phyloP scores from a whole-genome alignment of 2,797 vertebrate species.

The Eulemur rubriventer region DNA sequence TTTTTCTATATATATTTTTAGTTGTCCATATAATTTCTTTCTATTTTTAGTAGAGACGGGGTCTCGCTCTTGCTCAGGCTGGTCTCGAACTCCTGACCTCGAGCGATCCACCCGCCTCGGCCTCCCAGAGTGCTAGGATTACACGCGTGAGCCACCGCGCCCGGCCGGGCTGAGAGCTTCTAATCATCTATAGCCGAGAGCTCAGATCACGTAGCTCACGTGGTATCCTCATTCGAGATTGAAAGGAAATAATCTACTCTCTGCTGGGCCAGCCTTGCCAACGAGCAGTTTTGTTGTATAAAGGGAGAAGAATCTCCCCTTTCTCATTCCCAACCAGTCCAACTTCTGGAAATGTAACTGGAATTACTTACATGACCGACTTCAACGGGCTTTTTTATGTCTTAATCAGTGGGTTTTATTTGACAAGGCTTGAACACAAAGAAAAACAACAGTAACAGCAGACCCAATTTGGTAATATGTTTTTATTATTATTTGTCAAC shows the following conservation, averaged over 20 bases:
- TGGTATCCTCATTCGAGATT: neutral
- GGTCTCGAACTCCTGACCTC: too few relatives aligned
- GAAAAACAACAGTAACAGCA: neutral
- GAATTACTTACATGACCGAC: neutral
- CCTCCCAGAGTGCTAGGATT: too few relatives aligned
- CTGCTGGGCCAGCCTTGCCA: neutral
- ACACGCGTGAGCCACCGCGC: too few relatives aligned
- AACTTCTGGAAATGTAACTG: neutral
- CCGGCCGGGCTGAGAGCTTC: neutral
- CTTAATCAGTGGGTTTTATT: conserved; percentile 27
- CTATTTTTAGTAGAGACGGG: too few relatives aligned
- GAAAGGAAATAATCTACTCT: neutral
- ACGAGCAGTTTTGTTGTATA: neutral
- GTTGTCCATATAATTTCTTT: too few relatives aligned
- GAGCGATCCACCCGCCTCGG: too few relatives aligned
- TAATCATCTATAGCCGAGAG: neutral
- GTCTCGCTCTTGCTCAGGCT: too few relatives aligned
- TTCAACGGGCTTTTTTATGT: neutral
- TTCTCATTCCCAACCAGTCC: neutral
- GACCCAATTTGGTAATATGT: neutral
- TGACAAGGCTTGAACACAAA: neutral
- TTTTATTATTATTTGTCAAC: conserved; percentile 43
- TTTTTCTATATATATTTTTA: too few relatives aligned
- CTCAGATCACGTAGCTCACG: neutral
- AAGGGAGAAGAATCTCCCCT: neutral